Evolutionary conservation across 2,888 invertebrate genomes (phyloP), one percentile per base, ranked within the genome.

Genomic region (Morpho deidamia): DNA sequence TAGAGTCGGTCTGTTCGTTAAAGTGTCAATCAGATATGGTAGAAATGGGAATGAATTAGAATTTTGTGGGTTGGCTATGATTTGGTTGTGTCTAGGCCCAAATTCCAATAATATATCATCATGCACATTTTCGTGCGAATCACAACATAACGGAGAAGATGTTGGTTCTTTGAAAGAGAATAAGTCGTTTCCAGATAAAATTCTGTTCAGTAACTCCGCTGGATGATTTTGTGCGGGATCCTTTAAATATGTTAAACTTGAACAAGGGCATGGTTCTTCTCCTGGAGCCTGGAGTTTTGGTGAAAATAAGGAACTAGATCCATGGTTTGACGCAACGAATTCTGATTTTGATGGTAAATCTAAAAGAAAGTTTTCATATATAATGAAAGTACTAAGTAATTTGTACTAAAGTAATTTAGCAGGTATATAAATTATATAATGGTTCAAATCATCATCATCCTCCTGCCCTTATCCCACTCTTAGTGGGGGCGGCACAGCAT

Each of bases 21-120:
- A 53, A 9, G 60, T 70, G 7, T 81, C 76, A 5, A 79, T 66
- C 8, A 69, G 12, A 10, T 74, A 69, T 0, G 79, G 76, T 37
- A 77, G 61, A 34, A 71, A 65, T 1, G 69, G 60, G 2, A 55
- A 69, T 12, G 45, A 33, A 23, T 59, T 41, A 14, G 42, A 42
- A n/a, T 8, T 62, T 12, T 58, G 50, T 45, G 61, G 45, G 40
- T 60, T 60, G 8, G 53, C 42, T 8, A 59, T 12, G 11, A 55
- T 46, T 32, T 62, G 65, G 10, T 34, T 65, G 46, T 66, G 64
- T 55, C 72, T 79, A 0, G 81, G 72, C 3, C 66, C 62, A 9
- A 83, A 63, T 55, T 87, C 83, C 1, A 84, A 71, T 41, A 76
- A 67, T 1, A 83, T 61, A 7, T 81, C 78, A 57, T 86, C 84